Base-by-base conservation (phyloP, 2,113 vertebrate genomes). In the Scytalopus superciliaris region DNA sequence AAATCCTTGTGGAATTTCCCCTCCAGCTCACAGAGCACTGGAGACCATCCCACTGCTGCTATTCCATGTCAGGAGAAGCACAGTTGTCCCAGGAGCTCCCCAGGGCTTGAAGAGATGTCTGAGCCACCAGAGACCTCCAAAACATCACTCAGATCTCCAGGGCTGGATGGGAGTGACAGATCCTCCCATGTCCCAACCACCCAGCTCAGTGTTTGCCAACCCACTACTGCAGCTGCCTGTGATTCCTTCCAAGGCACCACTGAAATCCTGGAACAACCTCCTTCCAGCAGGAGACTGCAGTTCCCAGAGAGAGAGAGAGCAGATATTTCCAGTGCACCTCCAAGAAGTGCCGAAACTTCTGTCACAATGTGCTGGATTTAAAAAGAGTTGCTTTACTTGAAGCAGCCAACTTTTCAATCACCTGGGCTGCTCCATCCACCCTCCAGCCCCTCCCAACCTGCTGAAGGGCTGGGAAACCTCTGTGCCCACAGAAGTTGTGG, bases 351-450 rank as follows among this genome's bases (percentile, higher is more conserved):
- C 70, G 33, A 31, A 18, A 52, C 56, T 44, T 69, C 66, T 35
- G 14, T 64, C 57, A 80, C 70, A 94, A 94, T 21, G 39, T 9
- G 8, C 79, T 84, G 14, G 3, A 40, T 77, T 87, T 81, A 59
- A 95, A 96, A 96, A 94, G 85, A 93, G 57, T n/a, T 17, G 14
- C 88, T 81, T 60, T 53, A 11, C 89, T 78, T 27, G 4, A 57
- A 69, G 72, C 78, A 50, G 66, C 44, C 17, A 57, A 7, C 84
- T 94, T 95, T 42, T n/a, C n/a, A n/a, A n/a, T n/a, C n/a, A 8
- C 8, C 22, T 13, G 6, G 37, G 39, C 25, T 3, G 0, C 1
- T 17, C 40, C 39, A 27, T 10, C 62, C 52, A 10, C 27, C 25
- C 39, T 30, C 37, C 57, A 52, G 49, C 19, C 31, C 17, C 31